Evolutionary conservation across 2,888 invertebrate species (phyloP).

Genomic region (Platycnemis pennipes): DNA sequence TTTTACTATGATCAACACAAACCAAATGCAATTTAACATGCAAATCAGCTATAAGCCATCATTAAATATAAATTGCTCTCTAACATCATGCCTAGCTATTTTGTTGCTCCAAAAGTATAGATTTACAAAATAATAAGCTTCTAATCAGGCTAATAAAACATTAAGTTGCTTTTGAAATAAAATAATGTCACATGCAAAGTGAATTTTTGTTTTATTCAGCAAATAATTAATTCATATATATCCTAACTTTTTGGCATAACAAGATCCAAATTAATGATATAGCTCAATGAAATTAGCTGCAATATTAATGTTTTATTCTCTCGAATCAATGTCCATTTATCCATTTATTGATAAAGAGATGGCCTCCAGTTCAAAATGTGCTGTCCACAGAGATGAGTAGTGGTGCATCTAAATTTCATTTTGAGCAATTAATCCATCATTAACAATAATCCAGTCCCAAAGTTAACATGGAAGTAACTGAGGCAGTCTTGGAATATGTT

Average conservation of each 20-base stretch:
- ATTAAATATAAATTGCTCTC: slow-evolving; percentile 31
- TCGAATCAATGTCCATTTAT: background rate
- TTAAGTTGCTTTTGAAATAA: background rate
- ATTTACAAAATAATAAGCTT: background rate
- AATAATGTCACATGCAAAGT: background rate
- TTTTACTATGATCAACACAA: background rate
- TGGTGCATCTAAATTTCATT: background rate
- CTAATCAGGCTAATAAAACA: slow-evolving; percentile 14
- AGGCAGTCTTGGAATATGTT: background rate
- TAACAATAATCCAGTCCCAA: background rate
- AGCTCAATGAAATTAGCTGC: background rate
- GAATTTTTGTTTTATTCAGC: background rate
- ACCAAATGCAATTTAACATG: background rate
- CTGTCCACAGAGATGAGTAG: background rate
- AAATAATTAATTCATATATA: background rate
- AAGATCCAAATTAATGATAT: background rate
- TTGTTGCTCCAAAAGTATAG: background rate
- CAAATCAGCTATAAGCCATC: background rate
- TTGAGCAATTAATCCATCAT: background rate
- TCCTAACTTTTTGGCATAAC: background rate
- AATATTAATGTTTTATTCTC: background rate
- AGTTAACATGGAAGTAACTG: background rate
- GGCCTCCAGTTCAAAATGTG: background rate
- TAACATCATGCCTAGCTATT: background rate
- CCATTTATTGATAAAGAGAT: no score